A percentile compares a stretch with the other conserved stretches of the same genome.
phyloP scores from a whole-genome alignment of 2,888 invertebrate genomes.

The Spatulosminthurus flaviceps region DNA sequence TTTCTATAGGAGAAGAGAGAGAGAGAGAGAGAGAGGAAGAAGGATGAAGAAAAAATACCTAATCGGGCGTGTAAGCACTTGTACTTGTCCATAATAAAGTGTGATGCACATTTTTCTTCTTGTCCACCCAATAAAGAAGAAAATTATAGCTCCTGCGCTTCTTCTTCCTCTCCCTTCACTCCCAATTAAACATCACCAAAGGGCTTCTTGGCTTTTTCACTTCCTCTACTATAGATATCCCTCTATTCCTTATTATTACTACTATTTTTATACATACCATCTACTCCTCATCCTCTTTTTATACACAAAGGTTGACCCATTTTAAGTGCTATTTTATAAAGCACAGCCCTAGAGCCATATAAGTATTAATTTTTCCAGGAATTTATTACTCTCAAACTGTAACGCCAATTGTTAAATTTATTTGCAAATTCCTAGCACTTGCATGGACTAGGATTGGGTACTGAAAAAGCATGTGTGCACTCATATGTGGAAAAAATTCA shows the following conservation, averaged over 20 bases:
- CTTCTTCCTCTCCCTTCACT: neutral
- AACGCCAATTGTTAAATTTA: too few species aligned
- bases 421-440: too few species aligned
- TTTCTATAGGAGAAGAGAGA: constrained; percentile 11
- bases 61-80: constrained; percentile 41
- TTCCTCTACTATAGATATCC: neutral
- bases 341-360: too few species aligned
- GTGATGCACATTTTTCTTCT: constrained; percentile 32
- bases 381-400: too few species aligned
- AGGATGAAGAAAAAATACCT: neutral
- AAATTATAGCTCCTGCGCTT: constrained; percentile 40
- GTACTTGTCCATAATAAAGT: constrained; percentile 36
- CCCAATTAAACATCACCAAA: constrained; percentile 18
- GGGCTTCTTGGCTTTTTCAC: constrained; percentile 2
- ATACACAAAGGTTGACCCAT: too few species aligned
- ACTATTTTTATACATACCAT: too few species aligned
- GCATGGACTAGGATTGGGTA: too few species aligned
- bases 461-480: too few species aligned
- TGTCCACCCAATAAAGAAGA: constrained; percentile 36
- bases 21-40: constrained; percentile 15
- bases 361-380: too few species aligned
- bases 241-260: neutral
- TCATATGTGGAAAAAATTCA: neutral
- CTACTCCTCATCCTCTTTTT: too few species aligned
- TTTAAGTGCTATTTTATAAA: too few species aligned